Base-by-base conservation (phyloP, 2,888 invertebrate genomes). In the Trachelus stipa region DNA sequence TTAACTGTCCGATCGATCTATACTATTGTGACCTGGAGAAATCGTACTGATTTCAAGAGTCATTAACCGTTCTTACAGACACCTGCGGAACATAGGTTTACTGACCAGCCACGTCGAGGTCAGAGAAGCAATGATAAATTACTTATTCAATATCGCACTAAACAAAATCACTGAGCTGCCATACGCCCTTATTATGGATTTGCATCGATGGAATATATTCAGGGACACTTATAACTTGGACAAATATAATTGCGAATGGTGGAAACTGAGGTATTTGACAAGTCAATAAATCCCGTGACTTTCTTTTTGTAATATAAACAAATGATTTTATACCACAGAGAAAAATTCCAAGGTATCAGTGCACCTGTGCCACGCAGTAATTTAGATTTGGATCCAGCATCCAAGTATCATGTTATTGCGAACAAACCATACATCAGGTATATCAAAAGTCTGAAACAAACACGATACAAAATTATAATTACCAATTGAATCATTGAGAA, bases 341-440 rank as follows among this genome's bases (percentile, higher is more conserved):
- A 96, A 90, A 94, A 95, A 89, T 96, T 95, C 85, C 95, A 96
- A 85, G 97, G 97, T 31, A 94, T 97, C 81, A 96, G 96, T 84
- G 96, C 97, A 0, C 96, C 97, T 4, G 95, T 96, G 0, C 92
- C 95, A 1, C 93, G 97, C 34, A 96, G 96, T 0, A 97, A 97
- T 91, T 92, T 94, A 82, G 96, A 97, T 92, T 97, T 97, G 89
- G 97, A 97, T 88, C 94, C 97, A 76, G 97, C 97, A 12, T 95
- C 97, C 79, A 97, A 97, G 90, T 97, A 96, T 91, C 97, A 97
- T 91, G 94, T 97, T 74, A 96, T 96, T 0, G 96, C 96, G 79
- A 96, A 97, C 92, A 95, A 96, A 80, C 96, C 96, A 4, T 97
- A 97, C 85, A 94, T 96, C 89, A 95, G 96, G 96, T 96, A 91